phyloP scores from a whole-genome alignment of 2,888 invertebrate species.

The Ophraella communa region DNA sequence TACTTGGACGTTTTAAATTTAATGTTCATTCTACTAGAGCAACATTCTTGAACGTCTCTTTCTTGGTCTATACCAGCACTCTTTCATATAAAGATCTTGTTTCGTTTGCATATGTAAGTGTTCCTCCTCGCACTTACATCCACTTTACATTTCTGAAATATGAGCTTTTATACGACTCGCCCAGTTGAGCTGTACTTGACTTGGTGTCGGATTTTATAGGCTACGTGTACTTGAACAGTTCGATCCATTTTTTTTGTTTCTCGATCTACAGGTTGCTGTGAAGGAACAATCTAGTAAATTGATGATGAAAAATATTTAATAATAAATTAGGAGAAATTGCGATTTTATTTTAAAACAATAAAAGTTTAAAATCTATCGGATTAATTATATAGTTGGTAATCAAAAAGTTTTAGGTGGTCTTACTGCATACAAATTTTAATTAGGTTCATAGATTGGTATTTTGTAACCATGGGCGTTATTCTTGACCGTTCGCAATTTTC shows the following conservation, averaged over 20 bases:
- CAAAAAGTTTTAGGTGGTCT: too few species aligned
- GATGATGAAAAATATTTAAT: not conserved
- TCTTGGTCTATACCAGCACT: not conserved
- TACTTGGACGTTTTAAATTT: not conserved
- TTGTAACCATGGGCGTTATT: too few species aligned
- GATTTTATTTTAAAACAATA: too few species aligned
- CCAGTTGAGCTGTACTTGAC: not conserved
- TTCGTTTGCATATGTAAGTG: not conserved
- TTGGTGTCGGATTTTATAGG: not conserved
- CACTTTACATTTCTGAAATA: slow-evolving; percentile 2
- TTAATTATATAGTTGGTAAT: too few species aligned
- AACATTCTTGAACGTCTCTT: not conserved
- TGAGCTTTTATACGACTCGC: not conserved
- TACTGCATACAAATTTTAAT: too few species aligned
- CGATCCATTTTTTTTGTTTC: not conserved
- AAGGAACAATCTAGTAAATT: not conserved
- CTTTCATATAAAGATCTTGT: not conserved
- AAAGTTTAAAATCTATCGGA: too few species aligned
- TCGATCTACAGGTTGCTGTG: not conserved
- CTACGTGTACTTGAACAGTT: not conserved
- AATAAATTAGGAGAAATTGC: too few species aligned
- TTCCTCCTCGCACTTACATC: not conserved
- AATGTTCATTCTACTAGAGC: not conserved
- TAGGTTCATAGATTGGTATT: too few species aligned
- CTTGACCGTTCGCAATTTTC: too few species aligned